Base-by-base conservation (phyloP, 2,113 vertebrate genomes). In the Pseudorectes ferrugineus region DNA sequence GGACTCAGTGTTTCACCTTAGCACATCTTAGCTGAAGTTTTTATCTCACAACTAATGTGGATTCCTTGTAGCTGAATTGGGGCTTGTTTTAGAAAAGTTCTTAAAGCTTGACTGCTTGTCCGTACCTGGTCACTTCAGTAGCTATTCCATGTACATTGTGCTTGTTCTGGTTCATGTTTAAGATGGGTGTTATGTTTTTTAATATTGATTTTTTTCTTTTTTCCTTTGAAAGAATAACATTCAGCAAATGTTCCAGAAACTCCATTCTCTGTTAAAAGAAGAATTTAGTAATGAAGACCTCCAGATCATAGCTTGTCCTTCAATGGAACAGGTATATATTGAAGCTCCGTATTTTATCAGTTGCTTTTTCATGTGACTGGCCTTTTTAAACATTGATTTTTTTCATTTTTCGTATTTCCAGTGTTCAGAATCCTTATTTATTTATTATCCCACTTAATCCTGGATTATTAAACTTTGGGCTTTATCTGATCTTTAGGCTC, bases 211-310 rank as follows among this genome's bases (percentile, higher is more conserved):
- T 29, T 94, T 68, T 92, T 62, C 42, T 35, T 95, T 33, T 67
- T 96, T 72, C 43, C 14, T 96, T 96, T 85, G 54, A 95, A 97
- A 99, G 99, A 99, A 98, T 97, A 99, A 99, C 92, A 98, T 99
- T 97, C 99, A 99, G 97, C 99, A 99, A 96, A 98, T 98, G 84
- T 99, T 99, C 97, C 99, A 99, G 98, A 99, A 98, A 96, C 97
- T 99, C 65, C 99, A 99, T 22, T 86, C 98, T 70, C 94, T 99
- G 90, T 97, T 99, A 89, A 99, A 99, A 96, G 99, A 99, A 94
- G 99, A 99, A 91, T 99, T 99, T 96, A 98, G 97, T 85, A 97
- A 98, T 63, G 99, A 99, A 93, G 99, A 99, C 97, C 97, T 99
- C 89, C 98, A 99, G 94, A 99, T 99, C 95, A 99, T 99, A 68